These are phyloP conservation scores for Drosophila testacea DNA, from an alignment of 2,888 invertebrate genomes.

Conservation along the genomic window DNA sequence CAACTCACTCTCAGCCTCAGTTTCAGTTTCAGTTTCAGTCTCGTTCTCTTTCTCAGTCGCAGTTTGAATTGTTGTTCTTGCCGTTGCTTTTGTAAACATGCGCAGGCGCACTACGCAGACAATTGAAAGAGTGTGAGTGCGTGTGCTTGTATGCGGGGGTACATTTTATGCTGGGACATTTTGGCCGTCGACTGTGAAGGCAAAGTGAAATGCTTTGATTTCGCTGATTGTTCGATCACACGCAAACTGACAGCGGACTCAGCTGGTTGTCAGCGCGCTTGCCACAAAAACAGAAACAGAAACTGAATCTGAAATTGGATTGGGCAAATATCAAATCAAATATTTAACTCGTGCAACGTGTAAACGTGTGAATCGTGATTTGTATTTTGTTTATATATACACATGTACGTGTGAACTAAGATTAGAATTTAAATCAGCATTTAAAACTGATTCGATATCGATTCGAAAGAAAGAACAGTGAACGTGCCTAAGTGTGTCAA, in stretches of 20 bases:
- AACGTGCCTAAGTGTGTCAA: constrained; percentile 35
- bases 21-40: too few species aligned
- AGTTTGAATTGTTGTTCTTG: constrained; percentile 15
- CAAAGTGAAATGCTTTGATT: constrained; percentile 83
- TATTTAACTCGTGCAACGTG: constrained; percentile 4
- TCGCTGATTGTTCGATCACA: constrained; percentile 83
- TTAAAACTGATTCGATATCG: neutral
- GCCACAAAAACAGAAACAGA: constrained; percentile 12
- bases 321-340: neutral
- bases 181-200: constrained; percentile 31
- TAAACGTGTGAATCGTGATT: constrained; percentile 9
- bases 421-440: neutral
- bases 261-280: constrained; percentile 81
- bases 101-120: constrained; percentile 64
- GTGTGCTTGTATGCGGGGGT: constrained; percentile 58
- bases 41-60: too few species aligned
- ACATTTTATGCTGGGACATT: constrained; percentile 68
- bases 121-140: constrained; percentile 19
- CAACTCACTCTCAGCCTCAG: constrained; percentile 14
- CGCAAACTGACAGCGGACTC: constrained; percentile 83
- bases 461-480: constrained; percentile 19
- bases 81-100: constrained; percentile 80
- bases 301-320: too few species aligned
- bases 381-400: constrained; percentile 7
- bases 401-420: neutral